Base-by-base conservation (phyloP, 1,140 invertebrate genomes). In the Drosophila arawakana region DNA sequence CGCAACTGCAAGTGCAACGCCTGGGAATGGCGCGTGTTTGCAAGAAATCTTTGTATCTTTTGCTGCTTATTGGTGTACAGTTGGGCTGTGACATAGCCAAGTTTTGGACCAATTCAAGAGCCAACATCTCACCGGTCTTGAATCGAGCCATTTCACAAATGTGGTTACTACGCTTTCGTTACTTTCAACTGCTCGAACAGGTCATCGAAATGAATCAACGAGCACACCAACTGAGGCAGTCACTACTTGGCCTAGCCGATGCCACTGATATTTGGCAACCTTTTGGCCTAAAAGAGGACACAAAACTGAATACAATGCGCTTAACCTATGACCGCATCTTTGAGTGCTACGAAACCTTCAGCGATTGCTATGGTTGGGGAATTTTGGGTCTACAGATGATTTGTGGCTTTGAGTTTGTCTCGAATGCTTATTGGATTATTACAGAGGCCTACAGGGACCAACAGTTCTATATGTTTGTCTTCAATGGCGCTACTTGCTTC, bases 361-460 rank as follows among this genome's bases (percentile, higher is more conserved):
- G 73, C 49, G 70, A 81, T 30, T 84, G 82, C 41, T 91, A 76
- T n/a, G 86, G 90, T 7, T 91, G 90, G 90, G 81, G 90, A 3
- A 76, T 91, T 39, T 50, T 90, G 21, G 71, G 70, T 0, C 41
- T 91, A 10, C 76, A 90, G 30, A 35, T 91, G 58, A 35, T 76
- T 11, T 52, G 77, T 21, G 78, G 86, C 34, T 73, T 90, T 25
- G 76, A 91, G 39, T 84, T 91, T 7, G 82, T 91, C 0, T 80
- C 76, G 2, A 91, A 90, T 50, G 73, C 80, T 1, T 91, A 84
- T 54, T 91, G 90, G 85, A 84, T 76, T 9, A 57, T 91, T 13
- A 73, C 50, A 11, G 62, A 72, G 1, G 15, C 68, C n/a, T 73
- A 74, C 43, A 18, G 57, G 21, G n/a, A 25, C 0, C 58, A 58